Evolutionary conservation across 2,113 vertebrate species (phyloP), one percentile per base, ranked within the genome.

Genomic region (Conger conger): DNA sequence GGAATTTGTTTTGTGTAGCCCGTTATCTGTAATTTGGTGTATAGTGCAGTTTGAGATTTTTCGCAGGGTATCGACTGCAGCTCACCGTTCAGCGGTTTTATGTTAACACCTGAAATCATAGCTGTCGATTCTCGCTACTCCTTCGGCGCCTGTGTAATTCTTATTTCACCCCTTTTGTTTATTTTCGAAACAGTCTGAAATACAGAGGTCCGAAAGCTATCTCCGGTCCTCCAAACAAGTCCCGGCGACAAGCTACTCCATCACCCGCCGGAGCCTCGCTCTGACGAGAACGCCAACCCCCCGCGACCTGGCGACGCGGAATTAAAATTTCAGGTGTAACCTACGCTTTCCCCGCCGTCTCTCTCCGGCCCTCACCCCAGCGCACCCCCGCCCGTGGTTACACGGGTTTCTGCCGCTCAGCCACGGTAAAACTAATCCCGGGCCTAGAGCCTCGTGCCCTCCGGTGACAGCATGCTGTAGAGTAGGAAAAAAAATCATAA

Each of bases 251-350:
- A 79, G 36, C 80, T 40, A 87, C 88, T 91, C 88, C 85, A 87
- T 88, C 88, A 89, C 85, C 89, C 86, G 76, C 42, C 86, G 84
- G 88, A 90, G 85, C 82, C 79, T 80, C 27, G 42, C 77, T 85
- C 87, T 90, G 89, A 90, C 90, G 63, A 89, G 89, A 76, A 79
- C 82, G 35, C 36, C 83, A 82, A 90, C 86, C 89, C 83, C 89
- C 83, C 86, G 53, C 87, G 87, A 88, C 89, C 89, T 86, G 83
- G 88, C 73, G 30, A 80, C 77, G 87, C 87, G 86, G 88, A 90
- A 91, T 90, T 85, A 82, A 91, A 89, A 91, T 86, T 88, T 84
- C 84, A 91, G 90, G 89, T 88, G 89, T 82, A 91, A 88, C 77
- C 60, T 63, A 42, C 82, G 37, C 36, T 54, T 42, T 82, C 77